phyloP scores from a whole-genome alignment of 2,113 vertebrate genomes.

The Aramus guarauna region DNA sequence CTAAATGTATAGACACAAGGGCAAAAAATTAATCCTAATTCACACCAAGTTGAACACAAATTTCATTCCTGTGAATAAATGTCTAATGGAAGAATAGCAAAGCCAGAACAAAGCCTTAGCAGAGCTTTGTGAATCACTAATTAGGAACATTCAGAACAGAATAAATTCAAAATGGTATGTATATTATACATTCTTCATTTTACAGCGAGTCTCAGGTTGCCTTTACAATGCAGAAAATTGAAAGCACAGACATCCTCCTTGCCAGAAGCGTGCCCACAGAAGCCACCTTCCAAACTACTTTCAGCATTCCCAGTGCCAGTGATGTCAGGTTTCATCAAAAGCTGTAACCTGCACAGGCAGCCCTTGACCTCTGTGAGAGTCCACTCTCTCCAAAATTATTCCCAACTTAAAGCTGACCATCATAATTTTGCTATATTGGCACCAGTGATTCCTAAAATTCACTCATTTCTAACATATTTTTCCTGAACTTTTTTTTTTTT shows the following conservation, averaged over 20 bases:
- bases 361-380: not conserved
- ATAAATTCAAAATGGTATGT: not conserved
- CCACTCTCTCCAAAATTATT: constrained; percentile 16
- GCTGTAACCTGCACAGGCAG: constrained; percentile 38
- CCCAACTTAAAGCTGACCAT: constrained; percentile 16
- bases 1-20: not conserved
- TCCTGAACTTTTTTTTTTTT: not conserved
- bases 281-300: not conserved
- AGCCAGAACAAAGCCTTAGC: not conserved
- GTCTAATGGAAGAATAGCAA: not conserved
- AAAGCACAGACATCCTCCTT: not conserved
- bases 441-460: not conserved
- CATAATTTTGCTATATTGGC: not conserved
- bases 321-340: constrained; percentile 57
- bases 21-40: not conserved
- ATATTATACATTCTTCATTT: not conserved
- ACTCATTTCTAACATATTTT: not conserved
- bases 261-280: constrained; percentile 26
- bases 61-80: not conserved
- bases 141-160: not conserved
- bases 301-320: not conserved
- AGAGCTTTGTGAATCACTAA: not conserved
- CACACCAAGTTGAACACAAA: not conserved
- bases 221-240: constrained; percentile 25
- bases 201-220: not conserved